Conservation (phyloP, 2,888 invertebrate species). For the Standfussiana lucernea region DNA sequence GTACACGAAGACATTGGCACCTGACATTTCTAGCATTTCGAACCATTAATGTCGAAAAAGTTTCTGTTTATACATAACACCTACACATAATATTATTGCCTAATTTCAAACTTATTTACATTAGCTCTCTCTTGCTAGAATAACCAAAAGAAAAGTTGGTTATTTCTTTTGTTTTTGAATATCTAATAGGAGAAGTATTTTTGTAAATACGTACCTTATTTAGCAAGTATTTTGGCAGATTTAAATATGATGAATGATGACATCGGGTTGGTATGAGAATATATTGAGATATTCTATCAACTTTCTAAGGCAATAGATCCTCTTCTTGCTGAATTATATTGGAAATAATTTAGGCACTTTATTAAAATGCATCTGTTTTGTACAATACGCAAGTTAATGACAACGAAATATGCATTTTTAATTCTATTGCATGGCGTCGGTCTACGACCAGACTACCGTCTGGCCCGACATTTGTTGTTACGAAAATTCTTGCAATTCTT, state of each 20-base stretch:
- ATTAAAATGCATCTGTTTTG: constrained; percentile 5
- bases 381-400: not conserved
- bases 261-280: not conserved
- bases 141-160: not conserved
- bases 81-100: not conserved
- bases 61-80: constrained; percentile 35
- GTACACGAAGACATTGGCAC: constrained; percentile 25
- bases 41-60: constrained; percentile 30
- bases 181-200: not conserved
- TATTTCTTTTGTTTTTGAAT: constrained; percentile 9
- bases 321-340: not conserved
- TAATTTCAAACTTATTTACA: constrained; percentile 26
- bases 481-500: constrained; percentile 42
- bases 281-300: not conserved
- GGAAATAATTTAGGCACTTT: not conserved
- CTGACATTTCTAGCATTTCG: constrained; percentile 45
- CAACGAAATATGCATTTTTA: constrained; percentile 2
- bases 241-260: constrained; percentile 4
- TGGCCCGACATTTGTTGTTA: constrained; percentile 8
- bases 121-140: constrained; percentile 29
- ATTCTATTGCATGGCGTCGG: not conserved
- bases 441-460: not conserved
- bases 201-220: not conserved
- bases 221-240: constrained; percentile 3
- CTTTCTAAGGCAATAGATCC: constrained; percentile 16